Base-by-base conservation (phyloP, 2,113 vertebrate species). In the Cercocebus atys region DNA sequence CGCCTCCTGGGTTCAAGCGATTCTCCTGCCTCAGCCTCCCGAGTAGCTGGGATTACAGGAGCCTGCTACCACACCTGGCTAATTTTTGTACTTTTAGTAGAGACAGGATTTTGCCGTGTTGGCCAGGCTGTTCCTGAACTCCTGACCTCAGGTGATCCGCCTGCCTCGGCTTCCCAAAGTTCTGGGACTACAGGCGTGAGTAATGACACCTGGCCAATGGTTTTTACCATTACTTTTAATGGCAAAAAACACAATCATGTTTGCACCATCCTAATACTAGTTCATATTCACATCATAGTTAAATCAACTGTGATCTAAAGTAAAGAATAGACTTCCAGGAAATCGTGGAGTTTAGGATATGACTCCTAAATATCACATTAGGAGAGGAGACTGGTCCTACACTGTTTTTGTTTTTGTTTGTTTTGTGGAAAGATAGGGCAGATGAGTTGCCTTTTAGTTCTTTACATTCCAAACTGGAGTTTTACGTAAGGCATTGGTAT, bases 291-390 rank as follows among this genome's bases (percentile, higher is more conserved):
- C 23, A 50, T 50, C 82, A 68, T 78, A 72, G 47, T 85, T 70
- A 93, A 93, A 66, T 88, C 45, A 80, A 12, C 16, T 84, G 61
- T 94, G 57, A 72, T 73, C 64, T 93, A 73, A 88, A 91, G 55
- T 11, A 79, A 68, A 45, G 11, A 70, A 59, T 32, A 88, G 50
- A 4, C 12, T 92, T 95, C 61, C 25, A 72, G 32, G 40, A 91
- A 90, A 85, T 76, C 25, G 3, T 88, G 38, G 13, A 27, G 35
- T 80, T 95, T 61, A 73, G 22, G 30, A 75, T 35, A 27, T 84
- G 61, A 91, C 47, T 95, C 75, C 61, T 61, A 93, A 88, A 95
- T 32, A 50, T 20, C 45, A 50, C 30, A 32, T 78, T 78, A 50
- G 57, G 61, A 94, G 35, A 97, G 5, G 61, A 84, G 40, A 72